phyloP scores from a whole-genome alignment of 2,797 vertebrate genomes.

The Molossus alvarezi region DNA sequence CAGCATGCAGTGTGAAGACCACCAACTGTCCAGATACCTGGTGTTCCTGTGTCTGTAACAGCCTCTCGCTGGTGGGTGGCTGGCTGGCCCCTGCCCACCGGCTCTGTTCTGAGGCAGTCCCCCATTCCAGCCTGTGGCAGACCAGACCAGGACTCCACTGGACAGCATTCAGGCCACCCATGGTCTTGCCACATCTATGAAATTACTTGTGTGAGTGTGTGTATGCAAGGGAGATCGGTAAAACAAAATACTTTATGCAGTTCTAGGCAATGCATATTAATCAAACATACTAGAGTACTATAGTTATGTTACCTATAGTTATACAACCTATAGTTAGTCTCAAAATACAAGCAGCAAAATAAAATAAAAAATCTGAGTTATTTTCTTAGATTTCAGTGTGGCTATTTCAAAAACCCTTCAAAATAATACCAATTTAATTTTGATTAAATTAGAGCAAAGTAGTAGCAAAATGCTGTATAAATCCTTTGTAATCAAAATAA shows the following conservation, averaged over 20 bases:
- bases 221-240: background rate
- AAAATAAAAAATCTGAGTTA: background rate
- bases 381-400: constrained; percentile 44
- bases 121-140: background rate
- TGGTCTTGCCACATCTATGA: background rate
- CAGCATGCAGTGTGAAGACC: no score
- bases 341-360: constrained; percentile 42
- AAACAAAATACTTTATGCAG: constrained; percentile 36
- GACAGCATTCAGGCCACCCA: background rate
- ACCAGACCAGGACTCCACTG: background rate
- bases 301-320: background rate
- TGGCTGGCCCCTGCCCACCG: background rate
- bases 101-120: background rate
- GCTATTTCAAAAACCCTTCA: constrained; percentile 53
- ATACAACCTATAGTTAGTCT: background rate
- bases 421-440: constrained; percentile 51
- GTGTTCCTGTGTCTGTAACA: background rate
- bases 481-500: constrained; percentile 24
- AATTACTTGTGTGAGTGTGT: constrained; percentile 36
- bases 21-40: background rate
- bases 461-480: constrained; percentile 4
- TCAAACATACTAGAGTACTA: background rate
- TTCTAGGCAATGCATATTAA: background rate
- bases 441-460: constrained; percentile 32
- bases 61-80: background rate